Percentiles rank a stretch among this genome's conserved stretches.
phyloP scores from a whole-genome alignment of 2,888 invertebrate genomes.

The Chloromyia formosa region DNA sequence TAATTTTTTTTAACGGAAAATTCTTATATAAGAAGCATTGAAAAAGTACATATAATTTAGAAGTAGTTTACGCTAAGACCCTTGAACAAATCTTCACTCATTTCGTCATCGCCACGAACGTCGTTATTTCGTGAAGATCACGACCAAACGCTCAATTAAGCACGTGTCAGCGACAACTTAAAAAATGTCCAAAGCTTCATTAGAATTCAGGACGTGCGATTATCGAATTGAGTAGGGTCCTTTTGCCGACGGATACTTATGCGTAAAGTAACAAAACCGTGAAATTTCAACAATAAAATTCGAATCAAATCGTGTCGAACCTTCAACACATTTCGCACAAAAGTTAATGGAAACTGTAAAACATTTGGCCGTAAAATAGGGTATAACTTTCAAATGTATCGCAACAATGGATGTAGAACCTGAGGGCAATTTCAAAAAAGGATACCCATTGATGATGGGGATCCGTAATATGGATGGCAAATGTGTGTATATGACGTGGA shows the following conservation, averaged over 20 bases:
- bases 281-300: conserved; percentile 1
- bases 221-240: not conserved
- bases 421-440: not conserved
- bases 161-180: conserved; percentile 9
- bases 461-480: no score
- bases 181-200: conserved; percentile 16
- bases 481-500: no score
- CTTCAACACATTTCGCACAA: not conserved
- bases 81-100: no score
- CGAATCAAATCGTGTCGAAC: not conserved
- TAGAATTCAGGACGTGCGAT: conserved; percentile 30
- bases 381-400: not conserved
- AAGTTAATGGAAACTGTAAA: conserved; percentile 27
- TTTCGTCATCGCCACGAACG: no score
- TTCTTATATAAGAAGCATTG: no score
- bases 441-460: no score
- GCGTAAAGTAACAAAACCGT: not conserved
- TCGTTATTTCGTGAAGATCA: not conserved
- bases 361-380: conserved; percentile 10
- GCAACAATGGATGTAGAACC: not conserved
- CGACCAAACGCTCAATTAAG: conserved; percentile 30
- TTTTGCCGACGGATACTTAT: not conserved
- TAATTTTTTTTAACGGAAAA: no score
- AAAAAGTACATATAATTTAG: no score
- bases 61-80: no score